Base-by-base conservation (phyloP, 2,888 invertebrate species). In the Volucella inflata region DNA sequence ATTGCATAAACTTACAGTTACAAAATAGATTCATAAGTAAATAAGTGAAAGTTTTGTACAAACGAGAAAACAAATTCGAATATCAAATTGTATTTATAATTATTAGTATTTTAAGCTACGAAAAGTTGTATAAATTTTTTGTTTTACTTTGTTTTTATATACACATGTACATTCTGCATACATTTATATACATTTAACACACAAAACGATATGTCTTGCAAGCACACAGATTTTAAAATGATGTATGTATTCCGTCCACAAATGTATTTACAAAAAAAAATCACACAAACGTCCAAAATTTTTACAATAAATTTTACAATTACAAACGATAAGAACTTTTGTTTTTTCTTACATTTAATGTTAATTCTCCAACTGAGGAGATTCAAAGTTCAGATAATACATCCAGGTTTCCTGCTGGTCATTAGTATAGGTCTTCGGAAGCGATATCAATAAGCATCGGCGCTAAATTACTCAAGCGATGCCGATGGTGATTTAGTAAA, bases 1-100 rank as follows among this genome's bases (percentile, higher is more conserved):
- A 30, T 85, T 85, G 85, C 85, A 85, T 85, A 81, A 81, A 85
- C 85, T 85, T 85, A 64, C 67, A 65, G 21, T 76, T 64, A 67
- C 74, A 74, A 74, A 74, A 21, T 77, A 62, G 62, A 68, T 57
- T 44, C 60, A 44, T 85, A 80, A 85, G 76, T 71, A 62, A 79
- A 64, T 55, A 71, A 57, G 64, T 75, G 53, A 75, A 71, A 36
- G 44, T 67, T 81, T 80, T 81, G 71, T 85, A 81, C 48, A 80
- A 62, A 85, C 71, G 71, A 85, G 17, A 55, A 46, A 70, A 74
- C 62, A 30, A 30, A 30, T 80, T 85, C 80, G 84, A 85, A 85
- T 81, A 76, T 67, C 57, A 62, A 59, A 51, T 64, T 68, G 21
- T 55, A 70, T 81, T 75, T 80, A 53, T 65, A 44, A 42, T 72